Percentiles rank a stretch among this genome's conserved stretches.
Conservation (phyloP, 2,113 vertebrate genomes). For the Sylvia atricapilla region DNA sequence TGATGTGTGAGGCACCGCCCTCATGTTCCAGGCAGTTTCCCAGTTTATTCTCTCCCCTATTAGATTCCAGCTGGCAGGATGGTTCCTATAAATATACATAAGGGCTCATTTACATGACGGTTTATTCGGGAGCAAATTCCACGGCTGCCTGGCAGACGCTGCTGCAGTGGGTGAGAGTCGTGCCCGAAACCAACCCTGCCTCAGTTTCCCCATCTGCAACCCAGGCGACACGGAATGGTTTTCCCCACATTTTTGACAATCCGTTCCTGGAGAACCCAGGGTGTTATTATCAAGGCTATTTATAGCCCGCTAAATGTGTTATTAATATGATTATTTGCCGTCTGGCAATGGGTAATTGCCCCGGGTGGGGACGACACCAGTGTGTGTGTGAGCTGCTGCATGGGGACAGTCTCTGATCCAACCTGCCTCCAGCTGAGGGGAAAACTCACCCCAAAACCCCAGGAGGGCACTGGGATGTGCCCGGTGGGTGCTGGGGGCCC, state of each 20-base stretch:
- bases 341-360: not conserved
- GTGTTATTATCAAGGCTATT: constrained; percentile 39
- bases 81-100: constrained; percentile 49
- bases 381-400: not conserved
- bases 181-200: not conserved
- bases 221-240: not conserved
- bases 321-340: constrained; percentile 16
- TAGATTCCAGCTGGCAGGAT: constrained; percentile 61
- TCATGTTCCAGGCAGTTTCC: constrained; percentile 31
- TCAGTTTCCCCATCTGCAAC: constrained; percentile 41
- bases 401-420: not conserved
- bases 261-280: constrained; percentile 47
- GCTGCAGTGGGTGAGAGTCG: not conserved
- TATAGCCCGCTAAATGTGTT: not conserved
- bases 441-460: not conserved
- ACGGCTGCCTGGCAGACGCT: constrained; percentile 49
- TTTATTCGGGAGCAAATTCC: constrained; percentile 51
- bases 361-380: not conserved
- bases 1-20: not conserved
- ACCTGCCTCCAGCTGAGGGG: not conserved
- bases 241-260: not conserved
- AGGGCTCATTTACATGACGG: constrained; percentile 41
- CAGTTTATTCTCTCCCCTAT: constrained; percentile 50
- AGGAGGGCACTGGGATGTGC: not conserved
- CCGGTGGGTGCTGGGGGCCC: fast-evolving